These are phyloP conservation scores for Felis catus DNA, from an alignment of 2,113 vertebrate species.

Conservation along the genomic window DNA sequence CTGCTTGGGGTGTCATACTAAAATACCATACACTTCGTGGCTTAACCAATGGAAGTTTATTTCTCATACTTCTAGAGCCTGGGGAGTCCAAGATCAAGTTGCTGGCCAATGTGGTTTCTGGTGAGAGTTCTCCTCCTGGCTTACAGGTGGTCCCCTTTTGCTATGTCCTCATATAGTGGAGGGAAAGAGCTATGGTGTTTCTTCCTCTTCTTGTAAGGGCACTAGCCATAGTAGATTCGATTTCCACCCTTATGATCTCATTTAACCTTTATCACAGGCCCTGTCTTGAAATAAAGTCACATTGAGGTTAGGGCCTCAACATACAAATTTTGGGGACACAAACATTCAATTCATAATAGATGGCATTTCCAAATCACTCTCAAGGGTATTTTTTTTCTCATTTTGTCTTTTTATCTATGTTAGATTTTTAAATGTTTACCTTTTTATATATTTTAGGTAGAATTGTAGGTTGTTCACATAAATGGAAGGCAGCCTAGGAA, in stretches of 20 bases:
- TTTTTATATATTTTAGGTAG: slow-evolving; percentile 11
- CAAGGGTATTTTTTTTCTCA: background rate
- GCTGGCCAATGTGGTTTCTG: no score
- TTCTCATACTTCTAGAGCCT: no score
- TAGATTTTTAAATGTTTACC: background rate
- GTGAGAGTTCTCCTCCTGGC: no score
- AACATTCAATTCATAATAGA: background rate
- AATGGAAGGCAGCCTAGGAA: background rate
- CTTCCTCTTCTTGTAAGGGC: no score
- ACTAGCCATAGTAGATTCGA: no score
- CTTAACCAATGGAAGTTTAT: background rate
- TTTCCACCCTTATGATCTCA: no score
- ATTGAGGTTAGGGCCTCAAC: background rate
- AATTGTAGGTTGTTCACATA: slow-evolving; percentile 29
- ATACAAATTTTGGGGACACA: background rate
- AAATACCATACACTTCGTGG: background rate
- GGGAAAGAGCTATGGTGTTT: no score
- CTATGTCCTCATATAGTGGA: no score
- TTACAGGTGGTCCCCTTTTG: no score
- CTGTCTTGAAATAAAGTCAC: background rate
- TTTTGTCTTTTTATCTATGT: background rate
- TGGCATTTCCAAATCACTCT: background rate
- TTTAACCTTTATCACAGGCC: background rate
- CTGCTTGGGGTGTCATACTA: background rate
- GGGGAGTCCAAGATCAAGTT: no score